These are phyloP conservation scores for Pteropus alecto DNA, from an alignment of 2,113 vertebrate species.

Conservation along the genomic window DNA sequence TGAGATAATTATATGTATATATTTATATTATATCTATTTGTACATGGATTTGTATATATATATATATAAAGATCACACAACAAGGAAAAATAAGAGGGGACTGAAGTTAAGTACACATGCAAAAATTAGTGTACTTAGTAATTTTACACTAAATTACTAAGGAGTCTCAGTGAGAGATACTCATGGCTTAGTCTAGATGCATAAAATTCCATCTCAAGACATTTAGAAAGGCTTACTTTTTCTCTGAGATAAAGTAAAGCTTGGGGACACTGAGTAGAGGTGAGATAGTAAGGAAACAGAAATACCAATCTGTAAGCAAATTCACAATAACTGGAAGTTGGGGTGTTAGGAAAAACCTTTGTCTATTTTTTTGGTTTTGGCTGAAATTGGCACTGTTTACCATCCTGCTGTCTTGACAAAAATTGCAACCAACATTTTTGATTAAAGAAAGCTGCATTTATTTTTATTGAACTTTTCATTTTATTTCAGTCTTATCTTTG, in stretches of 20 bases:
- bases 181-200: neutral
- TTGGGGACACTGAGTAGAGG: neutral
- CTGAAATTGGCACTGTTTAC: neutral
- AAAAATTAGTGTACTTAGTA: neutral
- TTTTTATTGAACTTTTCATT: slow-evolving; percentile 54
- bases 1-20: neutral
- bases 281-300: neutral
- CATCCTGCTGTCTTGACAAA: neutral
- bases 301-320: neutral
- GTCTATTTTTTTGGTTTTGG: neutral
- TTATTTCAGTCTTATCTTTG: slow-evolving; percentile 66
- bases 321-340: neutral
- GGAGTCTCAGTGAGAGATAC: neutral
- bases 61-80: neutral
- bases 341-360: neutral
- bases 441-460: slow-evolving; percentile 56
- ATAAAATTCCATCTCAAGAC: neutral
- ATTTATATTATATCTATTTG: neutral
- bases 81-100: neutral
- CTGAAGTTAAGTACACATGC: neutral
- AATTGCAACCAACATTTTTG: slow-evolving; percentile 33
- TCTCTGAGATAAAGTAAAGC: neutral
- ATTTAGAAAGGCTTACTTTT: neutral
- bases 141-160: too few species aligned
- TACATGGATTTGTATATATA: neutral